A percentile compares a stretch with the other conserved stretches of the same genome.
Evolutionary conservation across 2,888 invertebrate species (phyloP).

Genomic region (Sphaerophoria taeniata): DNA sequence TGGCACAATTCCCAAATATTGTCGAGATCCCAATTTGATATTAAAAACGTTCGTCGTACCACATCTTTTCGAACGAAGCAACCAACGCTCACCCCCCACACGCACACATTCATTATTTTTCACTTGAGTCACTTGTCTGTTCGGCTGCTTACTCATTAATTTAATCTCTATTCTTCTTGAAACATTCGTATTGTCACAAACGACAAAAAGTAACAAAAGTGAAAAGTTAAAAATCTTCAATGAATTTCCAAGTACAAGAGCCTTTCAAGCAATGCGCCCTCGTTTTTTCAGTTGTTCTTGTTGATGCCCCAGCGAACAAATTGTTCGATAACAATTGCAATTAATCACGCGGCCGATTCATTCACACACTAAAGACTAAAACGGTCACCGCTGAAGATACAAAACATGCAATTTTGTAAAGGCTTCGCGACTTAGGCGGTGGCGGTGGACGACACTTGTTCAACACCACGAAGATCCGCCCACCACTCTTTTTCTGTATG

Average conservation of each 20-base stretch:
- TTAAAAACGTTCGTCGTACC: conserved; percentile 63
- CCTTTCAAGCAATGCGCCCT: background rate
- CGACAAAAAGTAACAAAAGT: conserved; percentile 23
- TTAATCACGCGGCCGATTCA: conserved; percentile 69
- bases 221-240: conserved; percentile 62
- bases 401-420: conserved; percentile 30
- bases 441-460: conserved; percentile 62
- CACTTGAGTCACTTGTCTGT: conserved; percentile 48
- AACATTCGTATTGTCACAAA: background rate
- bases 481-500: conserved; percentile 43
- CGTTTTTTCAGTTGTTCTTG: conserved; percentile 32
- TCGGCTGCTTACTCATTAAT: conserved; percentile 53
- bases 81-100: conserved; percentile 62
- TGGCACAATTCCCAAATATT: conserved; percentile 72
- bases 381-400: conserved; percentile 3
- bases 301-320: conserved; percentile 49
- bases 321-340: conserved; percentile 70
- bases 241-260: conserved; percentile 57
- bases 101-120: conserved; percentile 52
- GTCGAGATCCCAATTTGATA: conserved; percentile 62
- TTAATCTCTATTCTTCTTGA: conserved; percentile 49
- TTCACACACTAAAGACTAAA: conserved; percentile 22
- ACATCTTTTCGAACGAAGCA: conserved; percentile 47
- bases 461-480: conserved; percentile 55
- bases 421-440: conserved; percentile 24